Base-by-base conservation (phyloP, 2,113 vertebrate species). In the Osmerus eperlanus region DNA sequence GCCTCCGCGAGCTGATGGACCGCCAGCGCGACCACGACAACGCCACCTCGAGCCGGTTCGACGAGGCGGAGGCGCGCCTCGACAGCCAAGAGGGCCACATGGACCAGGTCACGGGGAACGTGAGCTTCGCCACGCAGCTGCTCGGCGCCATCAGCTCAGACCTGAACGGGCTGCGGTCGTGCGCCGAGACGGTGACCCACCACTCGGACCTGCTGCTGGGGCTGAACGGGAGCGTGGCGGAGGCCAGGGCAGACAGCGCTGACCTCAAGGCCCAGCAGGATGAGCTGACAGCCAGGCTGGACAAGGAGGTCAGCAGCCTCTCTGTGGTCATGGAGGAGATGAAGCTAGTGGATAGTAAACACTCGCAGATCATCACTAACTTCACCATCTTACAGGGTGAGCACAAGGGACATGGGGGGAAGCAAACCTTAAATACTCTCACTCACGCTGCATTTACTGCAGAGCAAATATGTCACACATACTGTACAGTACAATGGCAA, bases 311-410 rank as follows among this genome's bases (percentile, higher is more conserved):
- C 80, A 93, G 82, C 78, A 95, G 90, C 84, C 91, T 99, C 75
- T 95, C 96, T 0, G 85, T 95, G 69, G 94, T 99, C 80, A 98
- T 98, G 97, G 95, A 98, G 86, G 97, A 99, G 92, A 98, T 99
- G 97, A 99, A 98, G 78, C 72, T 98, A 62, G 95, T 99, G 32
- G 97, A 99, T 90, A 97, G 94, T 88, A 96, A 95, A 79, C 97
- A 99, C 56, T 93, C 95, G 2, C 96, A 98, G 80, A 93, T 99
- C 62, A 98, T 99, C 85, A 97, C 94, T 81, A 99, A 99, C 88
- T 98, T 99, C 84, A 99, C 97, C 68, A 97, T 99, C 81, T 87
- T 99, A 67, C 95, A 96, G 90, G 97, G 97, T 99, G 87, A 84
- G 88, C 47, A n/a, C 0, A 41, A 23, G 8, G 55, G 12, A 29